Percentiles rank a stretch among this genome's conserved stretches.
phyloP scores from a whole-genome alignment of 2,113 vertebrate genomes.

The Panurus biarmicus region DNA sequence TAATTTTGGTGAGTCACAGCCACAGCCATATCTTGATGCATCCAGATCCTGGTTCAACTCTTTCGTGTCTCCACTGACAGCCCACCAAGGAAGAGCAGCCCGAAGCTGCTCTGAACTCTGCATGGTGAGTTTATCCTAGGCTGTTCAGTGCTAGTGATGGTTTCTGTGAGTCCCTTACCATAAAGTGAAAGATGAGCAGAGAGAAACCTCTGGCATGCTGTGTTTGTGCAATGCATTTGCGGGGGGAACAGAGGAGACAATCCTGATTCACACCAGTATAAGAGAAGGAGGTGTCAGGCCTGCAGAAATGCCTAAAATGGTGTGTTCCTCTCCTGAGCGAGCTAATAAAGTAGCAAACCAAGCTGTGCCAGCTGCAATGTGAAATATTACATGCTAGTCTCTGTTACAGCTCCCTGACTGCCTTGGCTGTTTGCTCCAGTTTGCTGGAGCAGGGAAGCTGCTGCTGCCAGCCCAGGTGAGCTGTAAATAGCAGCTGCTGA shows the following conservation, averaged over 20 bases:
- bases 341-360: neutral
- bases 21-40: neutral
- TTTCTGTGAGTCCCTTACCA: neutral
- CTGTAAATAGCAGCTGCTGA: neutral
- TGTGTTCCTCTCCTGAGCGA: neutral
- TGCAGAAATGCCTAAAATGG: neutral
- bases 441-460: neutral
- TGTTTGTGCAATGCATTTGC: neutral
- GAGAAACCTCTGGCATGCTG: fast-evolving
- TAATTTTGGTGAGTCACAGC: neutral
- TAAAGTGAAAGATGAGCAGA: neutral
- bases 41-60: neutral
- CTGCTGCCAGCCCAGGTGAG: neutral
- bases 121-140: neutral
- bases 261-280: neutral
- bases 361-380: neutral
- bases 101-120: neutral
- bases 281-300: neutral
- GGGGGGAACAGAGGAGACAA: neutral
- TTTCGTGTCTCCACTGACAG: neutral
- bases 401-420: neutral
- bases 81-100: neutral
- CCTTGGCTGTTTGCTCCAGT: neutral
- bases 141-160: neutral
- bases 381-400: neutral